A percentile compares a stretch with the other conserved stretches of the same genome.
Evolutionary conservation across 2,888 invertebrate species (phyloP).

Genomic region (Leptothorax acervorum): DNA sequence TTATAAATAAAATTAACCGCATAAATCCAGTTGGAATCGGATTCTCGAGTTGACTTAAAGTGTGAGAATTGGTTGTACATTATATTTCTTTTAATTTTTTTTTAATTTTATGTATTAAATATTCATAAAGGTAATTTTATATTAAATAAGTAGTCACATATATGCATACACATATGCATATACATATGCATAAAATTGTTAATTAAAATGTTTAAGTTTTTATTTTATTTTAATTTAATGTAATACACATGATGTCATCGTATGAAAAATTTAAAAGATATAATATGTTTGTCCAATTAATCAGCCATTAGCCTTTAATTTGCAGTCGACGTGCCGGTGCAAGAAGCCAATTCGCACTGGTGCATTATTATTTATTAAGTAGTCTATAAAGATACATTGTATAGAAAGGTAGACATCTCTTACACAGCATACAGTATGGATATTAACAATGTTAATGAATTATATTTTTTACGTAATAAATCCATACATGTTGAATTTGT

Average conservation of each 20-base stretch:
- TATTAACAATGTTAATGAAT: constrained; percentile 30
- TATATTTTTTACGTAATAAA: constrained; percentile 12
- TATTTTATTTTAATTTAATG: neutral
- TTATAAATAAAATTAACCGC: neutral
- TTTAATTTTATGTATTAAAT: neutral
- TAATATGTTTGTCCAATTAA: neutral
- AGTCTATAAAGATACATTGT: neutral
- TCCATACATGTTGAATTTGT: constrained; percentile 26
- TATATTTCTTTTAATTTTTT: neutral
- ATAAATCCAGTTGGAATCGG: neutral
- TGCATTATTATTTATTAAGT: neutral
- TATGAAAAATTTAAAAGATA: constrained; percentile 6
- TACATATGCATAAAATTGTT: neutral
- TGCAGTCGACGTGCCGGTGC: neutral
- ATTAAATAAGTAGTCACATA: neutral
- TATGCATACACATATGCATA: neutral
- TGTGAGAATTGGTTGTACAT: neutral
- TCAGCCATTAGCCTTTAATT: neutral
- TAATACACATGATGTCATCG: neutral
- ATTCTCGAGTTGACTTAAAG: neutral
- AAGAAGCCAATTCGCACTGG: neutral
- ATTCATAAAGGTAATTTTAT: neutral
- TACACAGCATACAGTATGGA: neutral
- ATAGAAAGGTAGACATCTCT: constrained; percentile 17
- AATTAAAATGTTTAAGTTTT: neutral